Conservation (phyloP, 2,797 vertebrate genomes). For the Diceros bicornis region DNA sequence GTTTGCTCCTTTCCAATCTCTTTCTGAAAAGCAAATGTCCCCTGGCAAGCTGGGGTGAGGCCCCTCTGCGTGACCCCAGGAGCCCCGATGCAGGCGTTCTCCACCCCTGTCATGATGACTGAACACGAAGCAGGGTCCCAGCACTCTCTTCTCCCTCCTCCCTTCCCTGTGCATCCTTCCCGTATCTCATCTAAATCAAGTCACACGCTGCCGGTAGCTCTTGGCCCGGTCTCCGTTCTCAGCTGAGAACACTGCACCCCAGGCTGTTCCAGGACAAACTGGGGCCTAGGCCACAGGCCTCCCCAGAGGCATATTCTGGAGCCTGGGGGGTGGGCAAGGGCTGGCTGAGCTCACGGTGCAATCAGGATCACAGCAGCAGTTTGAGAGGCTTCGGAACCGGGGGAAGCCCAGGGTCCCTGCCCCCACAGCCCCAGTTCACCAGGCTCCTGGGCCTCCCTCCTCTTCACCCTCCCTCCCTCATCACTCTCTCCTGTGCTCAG, state of each 20-base stretch:
- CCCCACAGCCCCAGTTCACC: background rate
- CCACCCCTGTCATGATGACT: fast-evolving
- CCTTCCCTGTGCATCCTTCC: background rate
- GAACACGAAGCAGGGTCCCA: background rate
- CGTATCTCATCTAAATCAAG: background rate
- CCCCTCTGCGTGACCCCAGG: background rate
- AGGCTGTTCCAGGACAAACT: background rate
- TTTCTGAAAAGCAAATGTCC: background rate
- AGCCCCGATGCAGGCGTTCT: fast-evolving
- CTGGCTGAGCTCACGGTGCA: background rate
- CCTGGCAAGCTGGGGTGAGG: background rate
- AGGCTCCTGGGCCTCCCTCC: background rate
- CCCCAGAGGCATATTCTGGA: background rate
- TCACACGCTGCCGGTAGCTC: background rate
- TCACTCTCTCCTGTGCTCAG: background rate
- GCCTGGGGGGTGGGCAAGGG: too few species aligned
- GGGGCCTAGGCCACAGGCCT: background rate
- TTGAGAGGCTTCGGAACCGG: background rate
- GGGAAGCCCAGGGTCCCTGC: background rate
- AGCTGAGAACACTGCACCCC: background rate
- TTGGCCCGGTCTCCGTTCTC: background rate
- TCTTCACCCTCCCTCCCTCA: background rate
- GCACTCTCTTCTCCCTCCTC: too few species aligned
- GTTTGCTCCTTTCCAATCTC: background rate
- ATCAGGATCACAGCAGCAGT: background rate